Percentiles rank a stretch among this genome's conserved stretches.
Evolutionary conservation across 37 sponge, comb jelly and placozoan genomes (phyloP).

Genomic region (Bolinopsis microptera): DNA sequence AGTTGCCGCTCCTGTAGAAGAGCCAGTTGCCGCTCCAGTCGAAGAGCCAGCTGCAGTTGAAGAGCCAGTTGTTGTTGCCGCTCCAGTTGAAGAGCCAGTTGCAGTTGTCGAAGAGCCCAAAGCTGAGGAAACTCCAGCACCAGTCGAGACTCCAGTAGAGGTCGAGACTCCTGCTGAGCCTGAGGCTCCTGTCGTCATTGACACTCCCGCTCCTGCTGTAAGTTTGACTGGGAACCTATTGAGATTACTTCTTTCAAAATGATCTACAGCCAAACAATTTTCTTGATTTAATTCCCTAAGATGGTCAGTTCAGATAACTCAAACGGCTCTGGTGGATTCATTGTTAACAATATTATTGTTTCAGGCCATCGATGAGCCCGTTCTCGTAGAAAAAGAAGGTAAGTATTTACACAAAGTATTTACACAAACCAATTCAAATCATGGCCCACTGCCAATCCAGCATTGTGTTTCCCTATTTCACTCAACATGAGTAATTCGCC

Average conservation of each 20-base stretch:
- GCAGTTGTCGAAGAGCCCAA: not conserved
- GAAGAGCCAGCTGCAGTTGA: not conserved
- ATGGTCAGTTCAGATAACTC: not conserved
- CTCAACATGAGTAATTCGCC: no score
- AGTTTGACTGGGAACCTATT: not conserved
- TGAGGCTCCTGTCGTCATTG: not conserved
- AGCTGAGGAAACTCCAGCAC: not conserved
- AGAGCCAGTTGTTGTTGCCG: not conserved
- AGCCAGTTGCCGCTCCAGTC: not conserved
- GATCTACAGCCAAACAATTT: not conserved
- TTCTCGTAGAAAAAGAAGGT: conserved; percentile 17
- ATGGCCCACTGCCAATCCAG: no score
- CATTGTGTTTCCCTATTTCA: no score
- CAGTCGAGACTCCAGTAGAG: not conserved
- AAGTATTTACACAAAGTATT: no score
- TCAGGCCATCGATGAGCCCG: not conserved
- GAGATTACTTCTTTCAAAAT: not conserved
- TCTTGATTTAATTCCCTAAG: not conserved
- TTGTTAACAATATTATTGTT: no score
- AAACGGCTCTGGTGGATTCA: no score
- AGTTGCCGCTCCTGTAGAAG: not conserved
- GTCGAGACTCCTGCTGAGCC: not conserved
- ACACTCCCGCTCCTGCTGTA: not conserved
- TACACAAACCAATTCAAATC: no score
- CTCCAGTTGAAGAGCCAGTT: not conserved